Evolutionary conservation across 2,113 vertebrate genomes (phyloP).

Genomic region (Nestor notabilis): DNA sequence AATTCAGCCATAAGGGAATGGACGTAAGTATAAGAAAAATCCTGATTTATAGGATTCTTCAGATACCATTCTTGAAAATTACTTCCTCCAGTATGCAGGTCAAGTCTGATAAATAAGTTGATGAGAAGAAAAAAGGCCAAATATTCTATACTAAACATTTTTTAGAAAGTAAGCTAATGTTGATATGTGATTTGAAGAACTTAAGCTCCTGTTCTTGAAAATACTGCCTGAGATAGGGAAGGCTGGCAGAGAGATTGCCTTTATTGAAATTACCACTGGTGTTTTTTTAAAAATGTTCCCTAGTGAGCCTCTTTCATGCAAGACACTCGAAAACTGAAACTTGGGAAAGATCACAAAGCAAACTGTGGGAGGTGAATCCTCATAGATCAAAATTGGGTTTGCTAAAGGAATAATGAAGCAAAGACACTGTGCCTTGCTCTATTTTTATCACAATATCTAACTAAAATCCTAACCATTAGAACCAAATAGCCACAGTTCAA

Average conservation of each 20-base stretch:
- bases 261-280: background rate
- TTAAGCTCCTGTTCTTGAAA: background rate
- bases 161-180: background rate
- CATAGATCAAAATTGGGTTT: background rate
- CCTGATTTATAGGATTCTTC: background rate
- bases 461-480: background rate
- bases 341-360: background rate
- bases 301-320: background rate
- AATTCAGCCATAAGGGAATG: background rate
- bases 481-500: background rate
- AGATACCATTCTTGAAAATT: background rate
- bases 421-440: background rate
- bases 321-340: background rate
- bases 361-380: background rate
- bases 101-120: background rate
- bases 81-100: background rate
- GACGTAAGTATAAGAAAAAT: fast-evolving
- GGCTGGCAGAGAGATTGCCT: background rate
- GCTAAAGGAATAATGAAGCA: background rate
- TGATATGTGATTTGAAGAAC: background rate
- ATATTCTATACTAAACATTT: background rate
- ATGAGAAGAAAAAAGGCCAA: background rate
- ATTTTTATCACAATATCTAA: background rate
- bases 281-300: background rate
- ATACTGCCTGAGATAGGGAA: background rate